These are phyloP conservation scores for Drosophila koepferae DNA, from an alignment of 2,888 invertebrate genomes.

Conservation along the genomic window DNA sequence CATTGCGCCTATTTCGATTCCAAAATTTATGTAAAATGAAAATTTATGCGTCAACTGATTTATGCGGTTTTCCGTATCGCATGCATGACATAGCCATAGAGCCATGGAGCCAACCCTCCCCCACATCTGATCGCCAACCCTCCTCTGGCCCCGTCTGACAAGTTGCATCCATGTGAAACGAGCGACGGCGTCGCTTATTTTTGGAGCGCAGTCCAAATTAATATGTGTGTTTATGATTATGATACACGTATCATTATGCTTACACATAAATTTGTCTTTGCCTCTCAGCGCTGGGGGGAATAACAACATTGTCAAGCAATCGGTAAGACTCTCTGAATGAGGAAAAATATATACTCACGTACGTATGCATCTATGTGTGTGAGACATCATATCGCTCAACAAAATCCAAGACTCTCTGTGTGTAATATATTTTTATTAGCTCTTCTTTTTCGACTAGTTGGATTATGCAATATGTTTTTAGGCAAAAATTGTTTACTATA, in stretches of 20 bases:
- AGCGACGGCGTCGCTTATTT: conserved; percentile 69
- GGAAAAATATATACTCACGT: conserved; percentile 4
- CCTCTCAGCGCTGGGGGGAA: conserved; percentile 39
- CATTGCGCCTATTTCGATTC: conserved; percentile 67
- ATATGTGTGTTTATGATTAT: conserved; percentile 79
- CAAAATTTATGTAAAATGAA: conserved; percentile 78
- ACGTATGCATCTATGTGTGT: background rate
- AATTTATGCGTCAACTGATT: conserved; percentile 81
- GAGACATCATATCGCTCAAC: background rate
- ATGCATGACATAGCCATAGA: conserved; percentile 62
- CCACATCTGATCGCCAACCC: conserved; percentile 6
- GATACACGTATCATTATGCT: conserved; percentile 71
- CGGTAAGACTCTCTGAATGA: conserved; percentile 14
- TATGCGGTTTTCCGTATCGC: conserved; percentile 72
- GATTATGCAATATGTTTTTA: background rate
- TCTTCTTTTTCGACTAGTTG: background rate
- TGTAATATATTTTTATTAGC: conserved; percentile 5
- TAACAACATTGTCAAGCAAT: conserved; percentile 47
- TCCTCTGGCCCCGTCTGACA: conserved; percentile 29
- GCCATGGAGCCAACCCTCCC: conserved; percentile 18
- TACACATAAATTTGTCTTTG: conserved; percentile 49
- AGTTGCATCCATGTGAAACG: conserved; percentile 76
- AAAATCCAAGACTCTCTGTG: background rate
- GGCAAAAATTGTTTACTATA: background rate
- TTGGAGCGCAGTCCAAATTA: conserved; percentile 77